A percentile compares a stretch with the other conserved stretches of the same genome.
These are phyloP conservation scores for Synergus laeviventris DNA, from an alignment of 2,888 invertebrate species.

Conservation along the genomic window DNA sequence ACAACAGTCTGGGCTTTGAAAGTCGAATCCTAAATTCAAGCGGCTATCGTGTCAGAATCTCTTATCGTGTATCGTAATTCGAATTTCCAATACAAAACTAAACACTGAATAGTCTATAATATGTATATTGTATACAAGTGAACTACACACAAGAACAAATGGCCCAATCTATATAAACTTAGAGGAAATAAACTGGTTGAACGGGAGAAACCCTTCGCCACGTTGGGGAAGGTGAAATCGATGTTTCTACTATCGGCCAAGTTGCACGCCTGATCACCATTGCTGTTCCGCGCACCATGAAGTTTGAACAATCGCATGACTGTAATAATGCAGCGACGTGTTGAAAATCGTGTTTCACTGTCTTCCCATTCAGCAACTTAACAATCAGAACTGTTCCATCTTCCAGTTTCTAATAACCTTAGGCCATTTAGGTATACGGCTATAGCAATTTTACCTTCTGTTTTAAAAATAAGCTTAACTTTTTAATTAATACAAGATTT, in stretches of 20 bases:
- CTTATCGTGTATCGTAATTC: slow-evolving; percentile 21
- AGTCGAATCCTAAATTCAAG: neutral
- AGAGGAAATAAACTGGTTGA: slow-evolving; percentile 53
- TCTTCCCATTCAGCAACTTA: slow-evolving; percentile 16
- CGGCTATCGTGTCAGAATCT: slow-evolving; percentile 1
- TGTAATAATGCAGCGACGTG: slow-evolving; percentile 33
- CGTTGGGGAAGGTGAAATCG: slow-evolving; percentile 53
- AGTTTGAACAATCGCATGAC: slow-evolving; percentile 16
- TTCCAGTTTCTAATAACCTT: neutral
- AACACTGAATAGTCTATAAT: slow-evolving; percentile 11
- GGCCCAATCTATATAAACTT: neutral
- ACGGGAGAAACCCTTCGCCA: slow-evolving; percentile 54
- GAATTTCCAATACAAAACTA: slow-evolving; percentile 35
- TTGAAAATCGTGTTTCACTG: slow-evolving; percentile 28
- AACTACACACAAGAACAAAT: neutral
- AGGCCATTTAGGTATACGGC: neutral
- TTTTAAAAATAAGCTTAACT: neutral
- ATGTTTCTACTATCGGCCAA: slow-evolving; percentile 33
- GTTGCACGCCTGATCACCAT: slow-evolving; percentile 21
- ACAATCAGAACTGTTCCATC: slow-evolving; percentile 25
- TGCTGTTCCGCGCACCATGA: slow-evolving; percentile 13
- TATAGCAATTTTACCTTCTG: slow-evolving; percentile 19
- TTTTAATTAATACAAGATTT: neutral
- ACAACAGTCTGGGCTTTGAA: neutral
- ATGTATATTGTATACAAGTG: neutral